Evolutionary conservation across 2,797 vertebrate genomes (phyloP).

Genomic region (Spizella passerina): DNA sequence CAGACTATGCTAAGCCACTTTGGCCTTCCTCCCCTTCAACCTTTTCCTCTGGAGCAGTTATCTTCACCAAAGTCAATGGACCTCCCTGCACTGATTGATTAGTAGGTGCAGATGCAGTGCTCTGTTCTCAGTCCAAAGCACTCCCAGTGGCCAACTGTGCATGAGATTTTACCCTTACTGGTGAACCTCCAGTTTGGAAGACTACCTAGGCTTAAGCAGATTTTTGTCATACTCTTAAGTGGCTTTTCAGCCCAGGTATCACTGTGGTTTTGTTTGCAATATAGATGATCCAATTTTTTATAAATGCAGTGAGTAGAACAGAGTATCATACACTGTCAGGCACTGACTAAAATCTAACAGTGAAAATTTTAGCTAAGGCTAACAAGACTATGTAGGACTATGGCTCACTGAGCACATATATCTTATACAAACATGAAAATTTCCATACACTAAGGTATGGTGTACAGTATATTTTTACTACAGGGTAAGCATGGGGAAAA

Average conservation of each 20-base stretch:
- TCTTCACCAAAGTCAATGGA: conserved; percentile 24
- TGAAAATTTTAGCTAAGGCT: not conserved
- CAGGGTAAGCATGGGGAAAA: not conserved
- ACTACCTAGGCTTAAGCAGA: conserved; percentile 18
- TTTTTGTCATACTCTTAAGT: conserved; percentile 10
- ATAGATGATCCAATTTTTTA: not conserved
- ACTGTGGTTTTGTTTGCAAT: conserved; percentile 58
- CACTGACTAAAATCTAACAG: conserved; percentile 11
- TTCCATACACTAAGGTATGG: not conserved
- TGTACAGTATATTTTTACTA: conserved; percentile 48
- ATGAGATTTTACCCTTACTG: not conserved
- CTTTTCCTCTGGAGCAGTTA: not conserved
- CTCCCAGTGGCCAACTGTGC: conserved; percentile 3
- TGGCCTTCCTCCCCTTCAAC: conserved; percentile 9
- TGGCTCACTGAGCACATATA: not conserved
- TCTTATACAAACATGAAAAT: conserved; percentile 10
- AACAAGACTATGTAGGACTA: not conserved
- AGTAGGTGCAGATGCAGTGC: not conserved
- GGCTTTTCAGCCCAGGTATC: conserved; percentile 42
- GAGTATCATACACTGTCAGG: not conserved
- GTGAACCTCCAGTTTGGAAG: not conserved
- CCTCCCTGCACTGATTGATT: accelerated
- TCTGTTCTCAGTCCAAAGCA: conserved; percentile 34
- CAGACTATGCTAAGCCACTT: conserved; percentile 53
- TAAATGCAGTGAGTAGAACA: not conserved